These are phyloP conservation scores for Julus scandinavius DNA, from an alignment of 2,888 invertebrate species.

Conservation along the genomic window DNA sequence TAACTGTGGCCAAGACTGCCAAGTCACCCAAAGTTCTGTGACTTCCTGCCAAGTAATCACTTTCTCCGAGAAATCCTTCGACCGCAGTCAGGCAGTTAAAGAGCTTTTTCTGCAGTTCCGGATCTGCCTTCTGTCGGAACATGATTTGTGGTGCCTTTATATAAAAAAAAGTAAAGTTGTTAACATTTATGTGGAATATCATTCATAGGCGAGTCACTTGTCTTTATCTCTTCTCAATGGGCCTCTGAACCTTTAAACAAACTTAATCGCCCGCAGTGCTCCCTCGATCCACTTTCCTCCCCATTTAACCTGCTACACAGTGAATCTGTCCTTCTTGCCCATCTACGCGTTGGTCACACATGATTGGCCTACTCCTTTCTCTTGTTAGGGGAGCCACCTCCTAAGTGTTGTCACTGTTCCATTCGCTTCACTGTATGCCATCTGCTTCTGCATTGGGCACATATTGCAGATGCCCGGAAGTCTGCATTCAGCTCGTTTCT, in stretches of 20 bases:
- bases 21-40: constrained; percentile 50
- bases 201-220: too few species aligned
- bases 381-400: too few species aligned
- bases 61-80: constrained; percentile 4
- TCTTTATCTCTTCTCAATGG: not conserved
- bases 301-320: too few species aligned
- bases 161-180: not conserved
- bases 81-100: not conserved
- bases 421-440: too few species aligned
- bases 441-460: too few species aligned
- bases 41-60: constrained; percentile 20
- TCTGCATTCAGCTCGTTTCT: too few species aligned
- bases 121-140: constrained; percentile 37
- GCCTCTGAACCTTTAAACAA: not conserved
- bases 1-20: constrained; percentile 28
- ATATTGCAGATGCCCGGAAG: too few species aligned
- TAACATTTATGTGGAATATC: not conserved
- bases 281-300: too few species aligned
- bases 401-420: too few species aligned
- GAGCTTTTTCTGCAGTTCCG: constrained; percentile 42
- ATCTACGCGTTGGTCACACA: too few species aligned
- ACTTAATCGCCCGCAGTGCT: not conserved
- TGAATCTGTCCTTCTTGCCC: too few species aligned
- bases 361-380: too few species aligned
- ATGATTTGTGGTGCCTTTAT: constrained; percentile 26